Base-by-base conservation (phyloP, 2,797 vertebrate genomes). In the Benthosema pterotum region DNA sequence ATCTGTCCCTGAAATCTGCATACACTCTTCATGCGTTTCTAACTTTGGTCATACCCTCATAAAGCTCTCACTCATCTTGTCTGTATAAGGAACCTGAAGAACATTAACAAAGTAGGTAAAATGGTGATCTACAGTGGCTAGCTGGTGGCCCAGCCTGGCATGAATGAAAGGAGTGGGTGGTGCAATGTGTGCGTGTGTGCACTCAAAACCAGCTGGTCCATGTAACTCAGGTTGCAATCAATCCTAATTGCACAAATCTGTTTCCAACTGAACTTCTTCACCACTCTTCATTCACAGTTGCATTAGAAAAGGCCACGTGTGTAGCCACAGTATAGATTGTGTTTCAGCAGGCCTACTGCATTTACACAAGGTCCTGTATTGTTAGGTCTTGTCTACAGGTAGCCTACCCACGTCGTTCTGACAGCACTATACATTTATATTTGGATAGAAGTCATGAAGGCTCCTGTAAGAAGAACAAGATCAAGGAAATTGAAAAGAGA, bases 11-110 rank as follows among this genome's bases (percentile, higher is more conserved):
- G n/a, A n/a, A n/a, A n/a, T n/a, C n/a, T n/a, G n/a, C n/a, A n/a
- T n/a, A n/a, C n/a, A n/a, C n/a, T n/a, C n/a, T n/a, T n/a, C n/a
- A n/a, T n/a, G n/a, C n/a, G n/a, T n/a, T n/a, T n/a, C n/a, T n/a
- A n/a, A n/a, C n/a, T n/a, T n/a, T 93, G 93, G 93, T 83, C 83
- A 94, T 92, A 94, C 79, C 90, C 83, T 84, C 75, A 58, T 68
- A 79, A 88, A 87, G 89, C 86, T 60, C 59, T 1, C 69, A 25
- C 59, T 1, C 69, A 25, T 45, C 19, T 61, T 69, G 17, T 46
- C 32, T 2, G 32, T 9, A 11, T 7, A 38, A n/a, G n/a, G n/a
- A n/a, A n/a, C n/a, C n/a, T n/a, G n/a, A n/a, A n/a, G n/a, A n/a
- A n/a, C n/a, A n/a, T n/a, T n/a, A n/a, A n/a, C n/a, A n/a, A n/a